Evolutionary conservation across 2,113 vertebrate species (phyloP).

Genomic region (Chloropsis hardwickii): DNA sequence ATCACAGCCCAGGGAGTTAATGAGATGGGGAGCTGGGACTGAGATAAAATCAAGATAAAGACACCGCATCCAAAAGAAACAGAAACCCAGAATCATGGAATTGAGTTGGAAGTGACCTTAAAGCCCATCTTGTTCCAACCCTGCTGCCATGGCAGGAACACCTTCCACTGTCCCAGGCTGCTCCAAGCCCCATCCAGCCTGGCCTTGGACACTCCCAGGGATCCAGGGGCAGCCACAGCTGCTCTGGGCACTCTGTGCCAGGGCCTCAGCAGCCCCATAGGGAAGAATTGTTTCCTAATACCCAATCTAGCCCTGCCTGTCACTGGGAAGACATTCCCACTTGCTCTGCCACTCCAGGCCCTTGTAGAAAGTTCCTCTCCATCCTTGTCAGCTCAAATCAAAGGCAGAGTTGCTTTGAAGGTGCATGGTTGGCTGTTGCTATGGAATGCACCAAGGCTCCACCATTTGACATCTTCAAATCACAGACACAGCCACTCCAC

Average conservation of each 20-base stretch:
- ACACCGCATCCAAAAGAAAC: not conserved
- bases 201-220: not conserved
- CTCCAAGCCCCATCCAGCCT: not conserved
- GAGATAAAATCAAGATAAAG: not conserved
- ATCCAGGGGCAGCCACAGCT: not conserved
- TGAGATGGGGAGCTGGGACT: not conserved
- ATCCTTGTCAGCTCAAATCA: not conserved
- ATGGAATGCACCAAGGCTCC: not conserved
- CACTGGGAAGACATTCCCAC: not conserved
- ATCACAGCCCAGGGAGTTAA: not conserved
- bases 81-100: not conserved
- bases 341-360: not conserved
- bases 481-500: not conserved
- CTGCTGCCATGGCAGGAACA: not conserved
- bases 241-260: not conserved
- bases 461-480: not conserved
- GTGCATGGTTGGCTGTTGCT: not conserved
- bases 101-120: not conserved
- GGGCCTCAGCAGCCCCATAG: not conserved
- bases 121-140: not conserved
- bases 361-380: not conserved
- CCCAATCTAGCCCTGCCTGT: not conserved
- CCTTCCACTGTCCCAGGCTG: accelerated
- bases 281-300: not conserved
- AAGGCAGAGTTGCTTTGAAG: not conserved